These are phyloP conservation scores for Ericerus pela DNA, from an alignment of 1,140 invertebrate genomes.

Conservation along the genomic window DNA sequence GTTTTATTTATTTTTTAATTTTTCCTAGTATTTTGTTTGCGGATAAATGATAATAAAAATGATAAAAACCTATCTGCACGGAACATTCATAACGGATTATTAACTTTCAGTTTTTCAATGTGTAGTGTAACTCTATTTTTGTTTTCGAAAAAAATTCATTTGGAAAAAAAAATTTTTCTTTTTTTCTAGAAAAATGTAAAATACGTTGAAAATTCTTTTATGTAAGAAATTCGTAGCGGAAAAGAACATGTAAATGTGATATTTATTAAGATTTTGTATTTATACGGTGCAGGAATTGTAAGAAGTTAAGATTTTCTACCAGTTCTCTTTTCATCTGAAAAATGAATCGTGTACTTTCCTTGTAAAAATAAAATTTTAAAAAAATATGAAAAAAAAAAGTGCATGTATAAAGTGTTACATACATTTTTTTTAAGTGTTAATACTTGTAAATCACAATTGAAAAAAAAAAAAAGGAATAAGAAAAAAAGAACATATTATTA, in stretches of 20 bases:
- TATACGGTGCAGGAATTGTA: neutral
- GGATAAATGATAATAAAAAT: too few relatives aligned
- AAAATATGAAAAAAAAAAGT: too few relatives aligned
- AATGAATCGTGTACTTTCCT: neutral
- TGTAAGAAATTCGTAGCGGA: too few relatives aligned
- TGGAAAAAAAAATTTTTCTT: neutral
- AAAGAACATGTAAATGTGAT: conserved; percentile 1
- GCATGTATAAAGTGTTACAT: neutral
- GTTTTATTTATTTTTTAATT: neutral
- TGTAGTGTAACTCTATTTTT: neutral
- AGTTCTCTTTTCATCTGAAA: neutral
- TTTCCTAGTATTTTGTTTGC: neutral
- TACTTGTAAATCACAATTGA: neutral
- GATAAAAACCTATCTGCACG: too few relatives aligned
- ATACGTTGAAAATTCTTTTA: neutral
- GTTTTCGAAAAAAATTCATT: neutral
- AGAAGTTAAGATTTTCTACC: conserved; percentile 1
- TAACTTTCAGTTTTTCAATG: neutral
- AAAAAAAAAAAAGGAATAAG: neutral
- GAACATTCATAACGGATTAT: too few relatives aligned
- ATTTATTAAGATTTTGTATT: conserved; percentile 10
- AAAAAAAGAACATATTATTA: too few relatives aligned
- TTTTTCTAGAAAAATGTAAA: neutral
- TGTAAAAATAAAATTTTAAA: too few relatives aligned
- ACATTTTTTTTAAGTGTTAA: neutral